Conservation (phyloP, 2,797 vertebrate genomes). For the Clarias laeviceps region DNA sequence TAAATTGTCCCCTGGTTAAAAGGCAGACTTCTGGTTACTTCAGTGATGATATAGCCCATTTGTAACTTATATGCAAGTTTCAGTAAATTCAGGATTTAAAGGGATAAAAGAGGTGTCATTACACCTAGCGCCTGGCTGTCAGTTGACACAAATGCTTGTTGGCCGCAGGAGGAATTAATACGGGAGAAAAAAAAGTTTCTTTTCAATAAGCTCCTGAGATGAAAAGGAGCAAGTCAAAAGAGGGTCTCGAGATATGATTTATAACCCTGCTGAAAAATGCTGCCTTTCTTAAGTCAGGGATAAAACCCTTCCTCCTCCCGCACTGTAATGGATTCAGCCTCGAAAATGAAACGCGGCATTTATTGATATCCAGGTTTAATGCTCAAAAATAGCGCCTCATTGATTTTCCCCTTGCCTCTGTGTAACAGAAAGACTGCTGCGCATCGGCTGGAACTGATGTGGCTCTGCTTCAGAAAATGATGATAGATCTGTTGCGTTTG, state of each 20-base stretch:
- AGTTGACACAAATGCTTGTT: conserved; percentile 45
- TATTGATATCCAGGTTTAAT: conserved; percentile 62
- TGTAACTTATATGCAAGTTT: neutral
- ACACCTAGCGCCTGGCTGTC: conserved; percentile 6
- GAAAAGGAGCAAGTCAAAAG: conserved; percentile 25
- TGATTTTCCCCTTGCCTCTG: conserved; percentile 51
- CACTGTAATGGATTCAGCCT: conserved; percentile 57
- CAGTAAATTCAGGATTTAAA: neutral
- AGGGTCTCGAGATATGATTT: conserved; percentile 31
- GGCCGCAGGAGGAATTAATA: conserved; percentile 41
- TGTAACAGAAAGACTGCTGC: conserved; percentile 46
- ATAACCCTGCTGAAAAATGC: conserved; percentile 35
- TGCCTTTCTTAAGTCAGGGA: conserved; percentile 39
- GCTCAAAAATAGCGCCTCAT: conserved; percentile 62
- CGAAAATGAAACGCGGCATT: conserved; percentile 51
- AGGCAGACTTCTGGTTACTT: neutral
- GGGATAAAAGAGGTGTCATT: conserved; percentile 24
- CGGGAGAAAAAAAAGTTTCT: neutral
- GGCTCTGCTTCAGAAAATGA: conserved; percentile 47
- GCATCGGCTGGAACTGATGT: conserved; percentile 49
- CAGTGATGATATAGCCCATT: neutral
- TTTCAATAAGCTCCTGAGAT: conserved; percentile 29
- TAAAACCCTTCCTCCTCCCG: conserved; percentile 42
- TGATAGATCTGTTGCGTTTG: conserved; percentile 52
- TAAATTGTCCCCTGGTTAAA: neutral